Evolutionary conservation across 1,140 invertebrate species (phyloP).

Genomic region (Drosophila varians): DNA sequence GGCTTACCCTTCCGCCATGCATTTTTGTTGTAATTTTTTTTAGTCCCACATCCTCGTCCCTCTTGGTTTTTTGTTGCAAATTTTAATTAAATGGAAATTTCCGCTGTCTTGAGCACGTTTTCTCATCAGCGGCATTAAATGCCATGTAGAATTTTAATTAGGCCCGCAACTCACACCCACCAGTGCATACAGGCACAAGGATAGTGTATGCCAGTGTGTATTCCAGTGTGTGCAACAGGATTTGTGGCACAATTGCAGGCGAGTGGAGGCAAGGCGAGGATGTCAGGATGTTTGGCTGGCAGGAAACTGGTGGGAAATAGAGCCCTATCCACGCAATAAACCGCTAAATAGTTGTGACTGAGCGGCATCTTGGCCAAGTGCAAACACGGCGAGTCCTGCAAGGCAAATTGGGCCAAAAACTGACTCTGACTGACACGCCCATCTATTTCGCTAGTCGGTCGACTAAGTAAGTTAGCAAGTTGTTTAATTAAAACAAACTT

Average conservation of each 20-base stretch:
- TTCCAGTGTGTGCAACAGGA: constrained; percentile 42
- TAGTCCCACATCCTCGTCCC: background rate
- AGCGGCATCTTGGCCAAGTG: background rate
- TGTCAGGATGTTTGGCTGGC: background rate
- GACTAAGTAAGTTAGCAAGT: constrained; percentile 64
- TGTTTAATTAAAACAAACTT: constrained; percentile 79
- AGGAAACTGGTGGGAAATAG: background rate
- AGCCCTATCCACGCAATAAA: constrained; percentile 1
- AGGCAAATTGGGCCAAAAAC: constrained; percentile 17
- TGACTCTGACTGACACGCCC: background rate
- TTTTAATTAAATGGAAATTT: constrained; percentile 79
- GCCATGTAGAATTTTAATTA: constrained; percentile 80
- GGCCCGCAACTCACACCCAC: constrained; percentile 40
- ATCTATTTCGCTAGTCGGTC: constrained; percentile 8
- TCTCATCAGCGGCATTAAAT: constrained; percentile 78
- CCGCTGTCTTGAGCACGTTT: constrained; percentile 75
- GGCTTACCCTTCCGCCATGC: background rate
- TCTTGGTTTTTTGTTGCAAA: constrained; percentile 43
- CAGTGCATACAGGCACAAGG: constrained; percentile 2
- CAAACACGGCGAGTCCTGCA: constrained; percentile 1
- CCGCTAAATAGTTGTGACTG: background rate
- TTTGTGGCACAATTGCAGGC: constrained; percentile 32
- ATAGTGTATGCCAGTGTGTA: background rate
- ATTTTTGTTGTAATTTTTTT: constrained; percentile 7
- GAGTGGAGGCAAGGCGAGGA: background rate